phyloP scores from a whole-genome alignment of 2,797 vertebrate species.

The Allobates femoralis region DNA sequence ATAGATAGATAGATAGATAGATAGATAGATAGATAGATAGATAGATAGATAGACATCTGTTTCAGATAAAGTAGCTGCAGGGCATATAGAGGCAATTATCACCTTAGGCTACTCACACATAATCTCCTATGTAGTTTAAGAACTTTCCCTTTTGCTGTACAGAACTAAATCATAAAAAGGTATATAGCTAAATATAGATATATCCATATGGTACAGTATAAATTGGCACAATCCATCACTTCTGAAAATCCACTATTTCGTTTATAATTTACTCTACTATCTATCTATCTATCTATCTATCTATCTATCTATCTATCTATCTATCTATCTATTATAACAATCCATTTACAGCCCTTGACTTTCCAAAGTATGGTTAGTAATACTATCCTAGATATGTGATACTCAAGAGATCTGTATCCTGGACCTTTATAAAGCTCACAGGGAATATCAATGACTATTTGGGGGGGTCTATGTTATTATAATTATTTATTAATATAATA shows the following conservation, averaged over 20 bases:
- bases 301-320: too few relatives aligned
- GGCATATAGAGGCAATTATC: not conserved
- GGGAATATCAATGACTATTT: too few relatives aligned
- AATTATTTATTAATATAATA: too few relatives aligned
- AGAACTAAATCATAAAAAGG: not conserved
- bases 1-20: constrained; percentile 20
- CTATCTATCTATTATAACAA: not conserved
- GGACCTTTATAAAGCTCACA: not conserved
- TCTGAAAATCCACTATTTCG: not conserved
- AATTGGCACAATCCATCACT: not conserved
- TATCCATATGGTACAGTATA: not conserved
- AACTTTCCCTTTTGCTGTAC: not conserved
- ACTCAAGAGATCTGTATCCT: not conserved
- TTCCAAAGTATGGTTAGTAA: not conserved
- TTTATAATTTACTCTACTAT: not conserved
- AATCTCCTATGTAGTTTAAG: not conserved
- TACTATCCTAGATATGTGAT: not conserved
- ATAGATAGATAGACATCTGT: too few relatives aligned
- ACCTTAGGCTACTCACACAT: not conserved
- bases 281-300: too few relatives aligned
- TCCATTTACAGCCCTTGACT: not conserved
- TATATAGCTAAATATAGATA: not conserved
- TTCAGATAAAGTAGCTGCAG: not conserved
- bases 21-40: constrained; percentile 16
- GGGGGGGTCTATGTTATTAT: too few relatives aligned